These are phyloP conservation scores for Plemyria rubiginata DNA, from an alignment of 2,888 invertebrate genomes.

Conservation along the genomic window DNA sequence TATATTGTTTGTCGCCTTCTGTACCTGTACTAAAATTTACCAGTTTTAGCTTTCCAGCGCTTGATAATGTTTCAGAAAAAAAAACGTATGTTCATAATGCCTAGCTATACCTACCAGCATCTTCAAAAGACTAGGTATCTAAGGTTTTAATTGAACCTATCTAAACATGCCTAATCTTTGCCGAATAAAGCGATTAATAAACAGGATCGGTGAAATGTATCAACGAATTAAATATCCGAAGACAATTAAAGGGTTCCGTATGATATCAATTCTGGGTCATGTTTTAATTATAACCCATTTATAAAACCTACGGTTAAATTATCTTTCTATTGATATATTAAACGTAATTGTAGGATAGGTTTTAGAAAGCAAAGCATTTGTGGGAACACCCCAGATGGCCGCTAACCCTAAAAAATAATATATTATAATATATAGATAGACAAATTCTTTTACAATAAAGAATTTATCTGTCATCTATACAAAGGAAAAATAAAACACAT, in stretches of 20 bases:
- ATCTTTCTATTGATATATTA: conserved; percentile 61
- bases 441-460: too few relatives aligned
- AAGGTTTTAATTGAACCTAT: background rate
- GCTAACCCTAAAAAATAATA: background rate
- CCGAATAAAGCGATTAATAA: conserved; percentile 62
- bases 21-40: too few relatives aligned
- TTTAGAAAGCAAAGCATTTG: conserved; percentile 36
- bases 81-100: too few relatives aligned
- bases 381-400: background rate
- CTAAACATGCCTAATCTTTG: conserved; percentile 51
- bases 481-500: too few relatives aligned
- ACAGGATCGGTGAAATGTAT: conserved; percentile 57
- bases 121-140: too few relatives aligned
- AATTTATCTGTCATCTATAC: too few relatives aligned
- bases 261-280: conserved; percentile 67
- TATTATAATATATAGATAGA: too few relatives aligned
- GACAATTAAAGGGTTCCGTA: conserved; percentile 62
- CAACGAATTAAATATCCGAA: conserved; percentile 56
- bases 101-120: too few relatives aligned
- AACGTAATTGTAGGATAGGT: conserved; percentile 60
- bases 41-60: too few relatives aligned
- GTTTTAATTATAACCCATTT: conserved; percentile 62
- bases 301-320: conserved; percentile 43
- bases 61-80: too few relatives aligned
- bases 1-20: too few relatives aligned